These are phyloP conservation scores for Rhamnusium bicolor DNA, from an alignment of 2,888 invertebrate species.

Conservation along the genomic window DNA sequence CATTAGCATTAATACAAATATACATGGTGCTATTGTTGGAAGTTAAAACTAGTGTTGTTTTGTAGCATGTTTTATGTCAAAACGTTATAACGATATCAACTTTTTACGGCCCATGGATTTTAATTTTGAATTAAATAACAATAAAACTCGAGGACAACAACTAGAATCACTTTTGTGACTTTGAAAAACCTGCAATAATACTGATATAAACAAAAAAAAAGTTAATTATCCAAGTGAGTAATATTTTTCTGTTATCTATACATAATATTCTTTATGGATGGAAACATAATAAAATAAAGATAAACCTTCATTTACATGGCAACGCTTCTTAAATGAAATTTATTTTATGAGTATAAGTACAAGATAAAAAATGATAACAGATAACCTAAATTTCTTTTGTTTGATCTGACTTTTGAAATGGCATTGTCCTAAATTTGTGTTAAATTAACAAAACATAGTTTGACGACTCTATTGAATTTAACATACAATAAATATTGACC, in stretches of 20 bases:
- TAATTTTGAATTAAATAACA: not conserved
- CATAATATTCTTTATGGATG: not conserved
- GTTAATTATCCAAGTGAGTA: conserved; percentile 8
- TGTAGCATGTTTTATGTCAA: not conserved
- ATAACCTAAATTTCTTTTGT: conserved; percentile 27
- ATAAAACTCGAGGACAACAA: not conserved
- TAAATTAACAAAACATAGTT: too few species aligned
- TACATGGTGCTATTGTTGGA: not conserved
- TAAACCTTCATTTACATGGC: not conserved
- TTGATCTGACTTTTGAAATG: not conserved
- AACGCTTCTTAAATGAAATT: not conserved
- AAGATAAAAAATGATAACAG: conserved; percentile 14
- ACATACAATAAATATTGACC: too few species aligned
- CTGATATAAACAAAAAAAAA: not conserved
- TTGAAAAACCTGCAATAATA: not conserved
- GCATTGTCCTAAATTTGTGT: too few species aligned
- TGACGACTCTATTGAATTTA: too few species aligned
- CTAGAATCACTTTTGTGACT: not conserved
- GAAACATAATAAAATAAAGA: conserved; percentile 18
- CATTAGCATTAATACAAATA: not conserved
- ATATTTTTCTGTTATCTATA: conserved; percentile 8
- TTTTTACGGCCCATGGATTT: conserved; percentile 15
- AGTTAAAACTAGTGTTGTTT: not conserved
- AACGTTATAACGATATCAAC: not conserved
- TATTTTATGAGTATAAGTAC: not conserved